Base-by-base conservation (phyloP, 2,888 invertebrate species). In the Brenthis hecate region DNA sequence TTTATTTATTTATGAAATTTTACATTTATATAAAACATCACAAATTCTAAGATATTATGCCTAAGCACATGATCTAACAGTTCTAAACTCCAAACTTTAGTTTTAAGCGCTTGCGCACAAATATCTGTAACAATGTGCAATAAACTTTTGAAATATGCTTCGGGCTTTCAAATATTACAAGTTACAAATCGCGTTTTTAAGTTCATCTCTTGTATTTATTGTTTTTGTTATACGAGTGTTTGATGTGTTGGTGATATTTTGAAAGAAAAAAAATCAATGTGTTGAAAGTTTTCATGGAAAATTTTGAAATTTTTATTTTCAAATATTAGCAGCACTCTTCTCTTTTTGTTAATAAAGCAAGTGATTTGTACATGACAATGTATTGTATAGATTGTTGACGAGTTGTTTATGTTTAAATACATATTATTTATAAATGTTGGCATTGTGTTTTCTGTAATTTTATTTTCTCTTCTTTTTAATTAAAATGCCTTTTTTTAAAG, bases 351-450 rank as follows among this genome's bases (percentile, higher is more conserved):
- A 56, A 55, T 62, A 63, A 70, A 54, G 57, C 1, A 68, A 43
- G 67, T 68, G 43, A 68, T 68, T 55, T 68, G 67, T 69, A 83
- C 84, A 87, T 85, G 83, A 88, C 86, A 87, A 73, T 72, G 76
- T 83, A 80, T 79, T 79, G 73, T 83, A 78, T 79, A 83, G 80
- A 79, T 84, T 88, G 86, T 88, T 89, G 83, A 84, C 82, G 85
- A 85, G 85, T 82, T 70, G 70, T 80, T 86, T 85, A 69, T 62
- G 60, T 86, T 86, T 84, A 73, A 76, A 78, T 68, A 73, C 69
- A 75, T 75, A 73, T 75, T 85, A 83, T 89, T 85, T 89, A 88
- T 89, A 88, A 88, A 89, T 89, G 89, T 91, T 91, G 86, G 86
- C 83, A 83, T 85, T 86, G 86, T 89, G 86, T 89, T 89, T 82